These are phyloP conservation scores for Liasis olivaceus DNA, from an alignment of 2,797 vertebrate genomes.

Conservation along the genomic window DNA sequence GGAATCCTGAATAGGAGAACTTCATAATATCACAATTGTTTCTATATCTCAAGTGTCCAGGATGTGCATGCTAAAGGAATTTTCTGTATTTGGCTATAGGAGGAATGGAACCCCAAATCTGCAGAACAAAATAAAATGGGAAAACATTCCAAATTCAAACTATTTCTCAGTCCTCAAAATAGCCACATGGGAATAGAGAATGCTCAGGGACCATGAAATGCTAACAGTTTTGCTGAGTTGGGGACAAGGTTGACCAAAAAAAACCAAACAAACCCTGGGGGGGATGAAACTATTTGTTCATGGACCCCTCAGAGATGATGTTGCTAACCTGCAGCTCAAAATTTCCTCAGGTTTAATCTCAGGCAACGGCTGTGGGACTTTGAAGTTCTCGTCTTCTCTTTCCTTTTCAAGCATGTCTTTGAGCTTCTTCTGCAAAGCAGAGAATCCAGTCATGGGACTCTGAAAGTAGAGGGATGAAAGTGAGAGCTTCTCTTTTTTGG, in stretches of 20 bases:
- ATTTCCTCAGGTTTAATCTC: constrained; percentile 63
- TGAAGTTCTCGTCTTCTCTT: constrained; percentile 23
- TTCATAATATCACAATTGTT: too few species aligned
- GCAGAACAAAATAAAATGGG: background rate
- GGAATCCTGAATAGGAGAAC: too few species aligned
- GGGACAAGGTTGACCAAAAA: background rate
- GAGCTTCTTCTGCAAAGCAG: constrained; percentile 44
- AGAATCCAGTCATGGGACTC: background rate
- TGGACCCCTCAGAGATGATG: background rate
- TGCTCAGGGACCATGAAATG: background rate
- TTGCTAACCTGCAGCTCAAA: constrained; percentile 69
- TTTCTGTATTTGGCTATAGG: background rate
- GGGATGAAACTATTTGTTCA: background rate
- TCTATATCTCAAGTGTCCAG: too few species aligned
- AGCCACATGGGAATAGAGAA: background rate
- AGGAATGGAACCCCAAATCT: background rate
- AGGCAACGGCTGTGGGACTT: background rate
- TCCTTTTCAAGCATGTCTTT: constrained; percentile 54
- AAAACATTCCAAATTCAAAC: too few species aligned
- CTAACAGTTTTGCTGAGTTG: background rate
- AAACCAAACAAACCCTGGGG: too few species aligned
- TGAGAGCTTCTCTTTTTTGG: background rate
- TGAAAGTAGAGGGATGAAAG: background rate
- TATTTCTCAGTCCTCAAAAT: background rate
- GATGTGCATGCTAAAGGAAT: too few species aligned